phyloP scores from a whole-genome alignment of 2,113 vertebrate genomes.

The Rhinoderma darwinii region DNA sequence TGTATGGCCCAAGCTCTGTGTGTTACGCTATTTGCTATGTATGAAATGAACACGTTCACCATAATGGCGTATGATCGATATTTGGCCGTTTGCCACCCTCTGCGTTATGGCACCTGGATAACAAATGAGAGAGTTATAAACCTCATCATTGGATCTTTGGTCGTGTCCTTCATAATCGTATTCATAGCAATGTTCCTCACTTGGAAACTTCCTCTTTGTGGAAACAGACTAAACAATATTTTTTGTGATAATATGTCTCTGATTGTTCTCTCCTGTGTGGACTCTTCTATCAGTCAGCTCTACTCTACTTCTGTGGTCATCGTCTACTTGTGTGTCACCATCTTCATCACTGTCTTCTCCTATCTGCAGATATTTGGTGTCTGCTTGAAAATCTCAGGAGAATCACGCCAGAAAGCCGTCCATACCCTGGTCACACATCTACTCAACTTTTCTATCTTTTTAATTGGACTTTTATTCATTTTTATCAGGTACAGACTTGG shows the following conservation, averaged over 20 bases:
- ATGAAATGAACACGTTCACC: constrained; percentile 11
- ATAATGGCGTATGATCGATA: constrained; percentile 44
- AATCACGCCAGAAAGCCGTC: constrained; percentile 1
- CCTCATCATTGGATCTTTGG: background rate
- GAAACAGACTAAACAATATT: constrained; percentile 24
- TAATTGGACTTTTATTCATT: constrained; percentile 20
- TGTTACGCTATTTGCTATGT: background rate
- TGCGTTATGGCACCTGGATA: background rate
- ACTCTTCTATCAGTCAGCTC: background rate
- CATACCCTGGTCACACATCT: constrained; percentile 35
- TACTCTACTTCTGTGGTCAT: background rate
- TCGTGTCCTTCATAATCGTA: background rate
- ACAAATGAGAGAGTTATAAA: constrained; percentile 2
- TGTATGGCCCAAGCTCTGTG: constrained; percentile 10
- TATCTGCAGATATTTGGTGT: background rate
- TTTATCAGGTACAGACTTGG: constrained; percentile 11
- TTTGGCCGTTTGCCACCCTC: constrained; percentile 29
- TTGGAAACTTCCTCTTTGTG: constrained; percentile 27
- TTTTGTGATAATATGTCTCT: constrained; percentile 45
- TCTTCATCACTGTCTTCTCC: background rate
- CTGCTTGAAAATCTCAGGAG: constrained; percentile 5
- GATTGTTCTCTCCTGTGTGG: background rate
- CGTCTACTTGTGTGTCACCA: background rate
- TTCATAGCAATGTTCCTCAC: background rate
- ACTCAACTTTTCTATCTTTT: constrained; percentile 17